Conservation (phyloP, 2,797 vertebrate genomes). For the Darevskia mixta region DNA sequence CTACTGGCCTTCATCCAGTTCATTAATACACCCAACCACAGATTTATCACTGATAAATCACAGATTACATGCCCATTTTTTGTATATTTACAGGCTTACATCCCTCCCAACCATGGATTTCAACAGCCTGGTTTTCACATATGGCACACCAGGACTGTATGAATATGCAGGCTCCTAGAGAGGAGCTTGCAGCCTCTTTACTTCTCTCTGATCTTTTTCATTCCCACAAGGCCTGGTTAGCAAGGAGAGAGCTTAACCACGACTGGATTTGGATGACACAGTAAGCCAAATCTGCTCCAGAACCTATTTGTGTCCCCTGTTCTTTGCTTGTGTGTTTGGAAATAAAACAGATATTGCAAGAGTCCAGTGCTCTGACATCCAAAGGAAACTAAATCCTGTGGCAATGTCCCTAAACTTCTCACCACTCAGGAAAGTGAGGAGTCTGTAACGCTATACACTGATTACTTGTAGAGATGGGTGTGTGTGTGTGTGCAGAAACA, state of each 20-base stretch:
- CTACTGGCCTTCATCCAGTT: neutral
- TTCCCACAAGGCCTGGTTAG: no score
- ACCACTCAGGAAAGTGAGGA: neutral
- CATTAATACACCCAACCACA: neutral
- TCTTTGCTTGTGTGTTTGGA: neutral
- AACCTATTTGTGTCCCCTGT: neutral
- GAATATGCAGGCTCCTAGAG: neutral
- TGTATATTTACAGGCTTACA: neutral
- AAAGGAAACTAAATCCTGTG: neutral
- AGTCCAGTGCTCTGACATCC: neutral
- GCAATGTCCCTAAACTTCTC: neutral
- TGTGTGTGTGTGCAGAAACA: neutral
- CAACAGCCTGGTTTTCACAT: no score
- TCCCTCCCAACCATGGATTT: neutral
- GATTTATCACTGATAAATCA: neutral
- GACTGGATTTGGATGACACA: no score
- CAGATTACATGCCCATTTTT: neutral
- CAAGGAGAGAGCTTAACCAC: no score
- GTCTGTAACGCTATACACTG: neutral
- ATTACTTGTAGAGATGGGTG: accelerated
- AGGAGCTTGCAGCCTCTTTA: no score
- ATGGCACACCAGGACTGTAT: no score
- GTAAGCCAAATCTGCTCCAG: neutral
- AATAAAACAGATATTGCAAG: slow-evolving; percentile 12
- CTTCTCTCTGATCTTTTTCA: neutral